Base-by-base conservation (phyloP, 2,888 invertebrate species). In the Calameuta idolon region DNA sequence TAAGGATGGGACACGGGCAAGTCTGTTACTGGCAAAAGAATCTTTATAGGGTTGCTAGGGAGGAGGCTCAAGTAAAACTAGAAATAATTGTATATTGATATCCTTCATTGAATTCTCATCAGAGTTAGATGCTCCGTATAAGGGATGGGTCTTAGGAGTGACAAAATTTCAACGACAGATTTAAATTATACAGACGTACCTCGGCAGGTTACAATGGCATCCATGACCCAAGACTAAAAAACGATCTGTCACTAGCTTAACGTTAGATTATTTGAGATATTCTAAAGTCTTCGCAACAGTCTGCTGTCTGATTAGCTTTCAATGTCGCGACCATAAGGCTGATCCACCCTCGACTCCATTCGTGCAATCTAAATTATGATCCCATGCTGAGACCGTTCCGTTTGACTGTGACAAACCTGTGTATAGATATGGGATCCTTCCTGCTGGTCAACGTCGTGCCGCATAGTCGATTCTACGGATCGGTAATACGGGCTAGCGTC, bases 1-100 rank as follows among this genome's bases (percentile, higher is more conserved):
- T 23, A 55, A 9, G 23, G 55, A 23, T 55, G 23, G 23, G 23
- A 23, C 55, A 55, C 23, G 23, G 23, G 2, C 55, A 9, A 23
- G 9, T 55, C 55, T 55, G 55, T 55, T 55, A 3, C 55, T 23
- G 9, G 23, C 55, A 23, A 55, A 55, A 23, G 55, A 23, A 55
- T 23, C 55, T 23, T 23, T 55, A 55, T 9, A 55, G 55, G 55
- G 40, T 55, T 55, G 9, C 9, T 55, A 55, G 40, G 9, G 9
- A 23, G 0, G 23, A 55, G 23, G 15, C 9, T 55, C 79, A 81
- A 82, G 83, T 83, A 81, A 83, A 35, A 35, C 35, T 34, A 34
- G 12, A 35, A 12, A 12, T 12, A 35, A 35, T 35, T 35, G 35
- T 79, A 80, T 76, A 73, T 35, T n/a, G 55, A 34, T 30, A 55